Percentiles rank a stretch among this genome's conserved stretches.
Evolutionary conservation across 2,113 vertebrate genomes (phyloP).

Genomic region (Pontoporia blainvillei): DNA sequence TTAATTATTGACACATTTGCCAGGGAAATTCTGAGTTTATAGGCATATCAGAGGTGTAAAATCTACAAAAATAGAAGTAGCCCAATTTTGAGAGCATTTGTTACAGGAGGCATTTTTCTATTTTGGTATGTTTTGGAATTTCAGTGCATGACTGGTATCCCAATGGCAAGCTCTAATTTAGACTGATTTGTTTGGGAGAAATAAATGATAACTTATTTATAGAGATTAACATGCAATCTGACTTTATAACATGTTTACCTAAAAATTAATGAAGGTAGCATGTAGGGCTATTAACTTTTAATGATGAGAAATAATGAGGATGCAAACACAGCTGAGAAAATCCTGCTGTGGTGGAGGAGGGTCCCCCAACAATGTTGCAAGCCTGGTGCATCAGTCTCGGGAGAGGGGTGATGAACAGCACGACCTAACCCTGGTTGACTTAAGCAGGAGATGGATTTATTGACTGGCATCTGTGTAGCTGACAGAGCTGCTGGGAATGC

Average conservation of each 20-base stretch:
- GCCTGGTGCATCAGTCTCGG: not conserved
- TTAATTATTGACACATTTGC: not conserved
- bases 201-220: conserved; percentile 45
- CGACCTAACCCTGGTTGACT: not conserved
- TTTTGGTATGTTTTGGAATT: conserved; percentile 21
- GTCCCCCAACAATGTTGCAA: not conserved
- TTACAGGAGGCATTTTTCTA: not conserved
- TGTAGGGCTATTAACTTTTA: conserved; percentile 33
- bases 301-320: not conserved
- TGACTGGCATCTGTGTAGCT: not conserved
- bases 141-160: not conserved
- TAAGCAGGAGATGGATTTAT: not conserved
- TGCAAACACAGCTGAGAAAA: not conserved
- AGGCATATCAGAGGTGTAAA: not conserved
- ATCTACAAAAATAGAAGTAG: not conserved
- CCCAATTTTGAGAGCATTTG: not conserved
- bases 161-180: conserved; percentile 37
- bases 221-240: conserved; percentile 35
- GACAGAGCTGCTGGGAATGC: not conserved
- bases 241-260: conserved; percentile 44
- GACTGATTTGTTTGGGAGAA: conserved; percentile 52
- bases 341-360: not conserved
- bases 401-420: not conserved
- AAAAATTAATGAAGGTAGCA: conserved; percentile 45
- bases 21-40: not conserved